Conservation (phyloP, 2,888 invertebrate genomes). For the Drosophila kanekoi region DNA sequence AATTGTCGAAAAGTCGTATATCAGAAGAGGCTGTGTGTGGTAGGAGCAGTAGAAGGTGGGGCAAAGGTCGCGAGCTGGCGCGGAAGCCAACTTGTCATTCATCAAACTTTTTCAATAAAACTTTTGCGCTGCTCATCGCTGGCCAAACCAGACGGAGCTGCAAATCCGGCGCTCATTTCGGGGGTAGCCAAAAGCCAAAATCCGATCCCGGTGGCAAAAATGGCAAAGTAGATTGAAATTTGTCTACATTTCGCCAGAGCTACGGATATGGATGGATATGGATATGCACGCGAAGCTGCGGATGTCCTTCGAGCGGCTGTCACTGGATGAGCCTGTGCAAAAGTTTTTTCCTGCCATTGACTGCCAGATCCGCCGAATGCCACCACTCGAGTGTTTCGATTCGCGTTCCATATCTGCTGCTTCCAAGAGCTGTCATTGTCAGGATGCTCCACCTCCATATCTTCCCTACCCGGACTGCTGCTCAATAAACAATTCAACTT, state of each 20-base stretch:
- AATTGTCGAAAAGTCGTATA: not conserved
- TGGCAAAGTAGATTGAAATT: conserved; percentile 37
- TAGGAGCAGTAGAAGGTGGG: not conserved
- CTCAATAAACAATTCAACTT: conserved; percentile 15
- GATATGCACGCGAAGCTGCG: conserved; percentile 4
- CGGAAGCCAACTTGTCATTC: conserved; percentile 67
- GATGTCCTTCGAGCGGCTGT: conserved; percentile 10
- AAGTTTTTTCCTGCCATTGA: conserved; percentile 41
- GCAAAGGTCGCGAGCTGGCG: not conserved
- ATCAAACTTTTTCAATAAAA: conserved; percentile 80
- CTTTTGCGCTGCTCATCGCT: conserved; percentile 56
- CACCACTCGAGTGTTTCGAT: conserved; percentile 40
- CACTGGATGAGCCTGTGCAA: conserved; percentile 18
- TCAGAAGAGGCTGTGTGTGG: not conserved
- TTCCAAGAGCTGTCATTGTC: conserved; percentile 40
- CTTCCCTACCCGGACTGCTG: not conserved
- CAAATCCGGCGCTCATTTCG: conserved; percentile 54
- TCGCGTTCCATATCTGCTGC: conserved; percentile 24
- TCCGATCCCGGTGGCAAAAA: conserved; percentile 26
- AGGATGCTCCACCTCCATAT: conserved; percentile 11
- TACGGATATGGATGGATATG: conserved; percentile 6
- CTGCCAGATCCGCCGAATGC: conserved; percentile 29
- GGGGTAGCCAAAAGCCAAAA: conserved; percentile 25
- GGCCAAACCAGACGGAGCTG: conserved; percentile 45
- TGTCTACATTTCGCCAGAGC: conserved; percentile 15